Evolutionary conservation across 2,113 vertebrate species (phyloP).

Genomic region (Oplegnathus fasciatus): DNA sequence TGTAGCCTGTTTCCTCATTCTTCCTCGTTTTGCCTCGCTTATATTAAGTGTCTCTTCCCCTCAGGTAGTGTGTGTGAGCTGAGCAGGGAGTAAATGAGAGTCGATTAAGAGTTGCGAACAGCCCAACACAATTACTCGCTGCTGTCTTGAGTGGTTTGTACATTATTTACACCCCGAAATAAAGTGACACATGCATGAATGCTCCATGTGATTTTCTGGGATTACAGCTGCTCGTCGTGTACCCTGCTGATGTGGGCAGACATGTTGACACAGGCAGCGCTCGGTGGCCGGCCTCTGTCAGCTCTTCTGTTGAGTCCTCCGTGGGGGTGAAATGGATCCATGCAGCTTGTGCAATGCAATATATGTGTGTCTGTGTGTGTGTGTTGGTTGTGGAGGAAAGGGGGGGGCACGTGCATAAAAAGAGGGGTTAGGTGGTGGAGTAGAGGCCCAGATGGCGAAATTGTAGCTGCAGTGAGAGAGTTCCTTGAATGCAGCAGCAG

Average conservation of each 20-base stretch:
- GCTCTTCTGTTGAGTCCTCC: constrained; percentile 14
- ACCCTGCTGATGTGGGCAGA: constrained; percentile 24
- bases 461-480: constrained; percentile 7
- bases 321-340: constrained; percentile 58
- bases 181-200: constrained; percentile 18
- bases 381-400: not conserved
- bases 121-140: constrained; percentile 21
- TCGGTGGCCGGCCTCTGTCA: not conserved
- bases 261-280: constrained; percentile 36
- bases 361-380: constrained; percentile 19
- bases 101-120: constrained; percentile 57
- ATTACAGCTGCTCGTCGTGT: constrained; percentile 28
- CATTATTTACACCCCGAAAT: constrained; percentile 35
- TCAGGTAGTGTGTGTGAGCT: not conserved
- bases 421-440: not conserved
- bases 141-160: constrained; percentile 22
- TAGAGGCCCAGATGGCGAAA: constrained; percentile 48
- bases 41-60: not conserved
- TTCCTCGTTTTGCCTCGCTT: not conserved
- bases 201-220: constrained; percentile 36
- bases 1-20: not conserved
- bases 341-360: constrained; percentile 15
- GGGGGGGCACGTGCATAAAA: constrained; percentile 8
- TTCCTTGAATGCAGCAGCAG: constrained; percentile 19
- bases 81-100: constrained; percentile 38